phyloP scores from a whole-genome alignment of 2,113 vertebrate genomes.

The Rhinolophus sinicus region DNA sequence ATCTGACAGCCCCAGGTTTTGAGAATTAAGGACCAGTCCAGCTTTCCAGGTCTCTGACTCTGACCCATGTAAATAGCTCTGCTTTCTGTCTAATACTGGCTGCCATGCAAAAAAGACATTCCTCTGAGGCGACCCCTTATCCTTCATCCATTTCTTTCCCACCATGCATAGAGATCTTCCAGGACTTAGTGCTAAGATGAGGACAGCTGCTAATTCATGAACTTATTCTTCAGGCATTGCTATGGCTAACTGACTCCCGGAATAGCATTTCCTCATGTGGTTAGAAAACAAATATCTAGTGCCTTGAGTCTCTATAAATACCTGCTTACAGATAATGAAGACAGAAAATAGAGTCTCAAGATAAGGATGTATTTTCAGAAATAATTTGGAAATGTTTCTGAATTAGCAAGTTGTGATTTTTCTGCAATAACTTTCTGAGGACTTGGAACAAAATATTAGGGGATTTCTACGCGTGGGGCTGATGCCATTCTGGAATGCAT shows the following conservation, averaged over 20 bases:
- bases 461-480: neutral
- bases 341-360: neutral
- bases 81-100: neutral
- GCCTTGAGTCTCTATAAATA: neutral
- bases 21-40: neutral
- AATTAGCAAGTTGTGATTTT: slow-evolving; percentile 12
- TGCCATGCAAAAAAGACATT: neutral
- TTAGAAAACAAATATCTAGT: neutral
- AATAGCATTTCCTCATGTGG: neutral
- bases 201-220: neutral
- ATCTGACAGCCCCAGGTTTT: neutral
- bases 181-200: neutral
- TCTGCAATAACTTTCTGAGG: slow-evolving; percentile 15
- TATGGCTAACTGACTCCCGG: neutral
- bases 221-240: neutral
- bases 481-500: slow-evolving; percentile 44
- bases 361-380: neutral
- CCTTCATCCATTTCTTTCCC: neutral
- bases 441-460: neutral
- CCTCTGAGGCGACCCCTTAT: accelerated
- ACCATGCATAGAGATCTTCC: neutral
- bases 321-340: neutral
- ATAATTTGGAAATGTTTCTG: neutral
- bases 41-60: neutral
- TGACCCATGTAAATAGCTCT: neutral